Conservation (phyloP, 2,888 invertebrate genomes). For the Zaprionus obscuricornis region DNA sequence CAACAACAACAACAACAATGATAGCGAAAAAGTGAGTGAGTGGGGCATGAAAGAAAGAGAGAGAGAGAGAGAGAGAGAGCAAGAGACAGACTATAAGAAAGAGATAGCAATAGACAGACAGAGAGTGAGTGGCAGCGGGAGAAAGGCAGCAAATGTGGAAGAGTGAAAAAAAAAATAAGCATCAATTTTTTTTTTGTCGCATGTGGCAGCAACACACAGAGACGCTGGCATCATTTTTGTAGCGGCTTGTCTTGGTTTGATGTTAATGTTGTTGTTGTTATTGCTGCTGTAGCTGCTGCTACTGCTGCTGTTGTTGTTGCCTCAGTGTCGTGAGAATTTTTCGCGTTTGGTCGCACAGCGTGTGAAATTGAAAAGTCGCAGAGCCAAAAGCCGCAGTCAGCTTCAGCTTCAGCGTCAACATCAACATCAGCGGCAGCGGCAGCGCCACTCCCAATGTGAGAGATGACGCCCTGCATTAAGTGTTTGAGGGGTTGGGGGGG, state of each 20-base stretch:
- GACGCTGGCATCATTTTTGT: slow-evolving; percentile 49
- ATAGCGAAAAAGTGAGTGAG: slow-evolving; percentile 47
- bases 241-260: slow-evolving; percentile 50
- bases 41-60: slow-evolving; percentile 32
- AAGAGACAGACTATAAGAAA: too few relatives aligned
- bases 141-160: too few relatives aligned
- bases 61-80: slow-evolving; percentile 15
- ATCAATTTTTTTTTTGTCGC: slow-evolving; percentile 43
- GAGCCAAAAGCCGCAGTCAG: too few relatives aligned
- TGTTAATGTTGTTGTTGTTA: slow-evolving; percentile 34
- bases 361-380: slow-evolving; percentile 74
- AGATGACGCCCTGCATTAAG: slow-evolving; percentile 16
- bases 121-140: slow-evolving; percentile 7
- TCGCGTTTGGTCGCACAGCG: slow-evolving; percentile 79
- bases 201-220: slow-evolving; percentile 53
- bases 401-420: too few relatives aligned
- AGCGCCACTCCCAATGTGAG: slow-evolving; percentile 41
- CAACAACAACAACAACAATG: slow-evolving; percentile 10
- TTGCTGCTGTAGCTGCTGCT: slow-evolving; percentile 7
- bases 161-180: slow-evolving; percentile 23
- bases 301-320: slow-evolving; percentile 46
- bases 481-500: not conserved
- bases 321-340: slow-evolving; percentile 81
- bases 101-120: too few relatives aligned
- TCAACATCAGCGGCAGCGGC: too few relatives aligned